Percentiles rank a stretch among this genome's conserved stretches.
Evolutionary conservation across 2,113 vertebrate species (phyloP).

Genomic region (Rhabdornis inornatus): DNA sequence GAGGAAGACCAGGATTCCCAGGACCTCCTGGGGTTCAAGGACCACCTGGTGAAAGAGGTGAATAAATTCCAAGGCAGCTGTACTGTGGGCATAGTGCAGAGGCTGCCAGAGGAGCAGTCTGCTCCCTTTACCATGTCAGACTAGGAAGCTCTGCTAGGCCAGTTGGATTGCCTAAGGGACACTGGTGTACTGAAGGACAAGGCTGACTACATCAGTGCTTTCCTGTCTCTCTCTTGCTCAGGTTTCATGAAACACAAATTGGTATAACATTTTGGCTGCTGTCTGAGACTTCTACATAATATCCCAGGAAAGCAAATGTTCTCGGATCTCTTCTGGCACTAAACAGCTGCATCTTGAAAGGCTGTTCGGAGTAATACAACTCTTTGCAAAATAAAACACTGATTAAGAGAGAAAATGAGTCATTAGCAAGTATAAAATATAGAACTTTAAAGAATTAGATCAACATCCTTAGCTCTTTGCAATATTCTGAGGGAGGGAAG

Average conservation of each 20-base stretch:
- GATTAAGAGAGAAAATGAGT: neutral
- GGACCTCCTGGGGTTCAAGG: slow-evolving; percentile 88
- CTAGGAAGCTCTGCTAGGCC: neutral
- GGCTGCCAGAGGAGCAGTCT: neutral
- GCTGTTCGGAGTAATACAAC: neutral
- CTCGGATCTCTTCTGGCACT: slow-evolving; percentile 5
- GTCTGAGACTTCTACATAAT: neutral
- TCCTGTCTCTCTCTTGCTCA: neutral
- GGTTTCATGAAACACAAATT: neutral
- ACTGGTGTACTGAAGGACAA: neutral
- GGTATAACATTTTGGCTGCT: neutral
- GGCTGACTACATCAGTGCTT: neutral
- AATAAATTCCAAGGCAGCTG: neutral
- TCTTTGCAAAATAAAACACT: neutral
- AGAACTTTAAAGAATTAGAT: neutral
- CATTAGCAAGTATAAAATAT: neutral
- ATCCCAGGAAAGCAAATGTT: slow-evolving; percentile 3
- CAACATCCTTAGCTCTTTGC: neutral
- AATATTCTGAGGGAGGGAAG: neutral
- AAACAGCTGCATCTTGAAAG: slow-evolving; percentile 15
- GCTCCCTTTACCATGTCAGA: neutral
- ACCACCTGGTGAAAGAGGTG: slow-evolving; percentile 89
- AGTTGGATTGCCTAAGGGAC: neutral
- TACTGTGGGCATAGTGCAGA: neutral
- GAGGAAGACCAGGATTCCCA: slow-evolving; percentile 89